phyloP scores from a whole-genome alignment of 2,888 invertebrate genomes.

The Parnassius glacialis region DNA sequence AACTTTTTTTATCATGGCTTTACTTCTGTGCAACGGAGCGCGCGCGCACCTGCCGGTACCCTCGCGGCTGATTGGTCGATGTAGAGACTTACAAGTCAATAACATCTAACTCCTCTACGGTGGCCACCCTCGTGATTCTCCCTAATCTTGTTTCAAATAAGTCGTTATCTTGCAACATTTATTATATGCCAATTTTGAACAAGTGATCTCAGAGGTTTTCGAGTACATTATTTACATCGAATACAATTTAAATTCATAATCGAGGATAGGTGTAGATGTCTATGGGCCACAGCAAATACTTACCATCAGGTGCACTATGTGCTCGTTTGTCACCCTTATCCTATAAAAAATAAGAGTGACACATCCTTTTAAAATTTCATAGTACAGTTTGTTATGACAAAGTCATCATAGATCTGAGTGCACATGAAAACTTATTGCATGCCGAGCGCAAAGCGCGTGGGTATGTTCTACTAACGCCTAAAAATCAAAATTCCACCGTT shows the following conservation, averaged over 20 bases:
- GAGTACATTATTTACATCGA: slow-evolving; percentile 16
- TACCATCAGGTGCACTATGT: too few species aligned
- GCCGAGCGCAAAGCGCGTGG: too few species aligned
- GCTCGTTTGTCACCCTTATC: too few species aligned
- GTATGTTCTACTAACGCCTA: too few species aligned
- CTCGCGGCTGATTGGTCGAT: slow-evolving; percentile 59
- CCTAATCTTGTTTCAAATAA: slow-evolving; percentile 49
- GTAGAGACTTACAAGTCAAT: slow-evolving; percentile 54
- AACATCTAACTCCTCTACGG: slow-evolving; percentile 53
- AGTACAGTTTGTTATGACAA: too few species aligned
- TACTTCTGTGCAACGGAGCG: slow-evolving; percentile 49
- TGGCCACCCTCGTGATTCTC: slow-evolving; percentile 62
- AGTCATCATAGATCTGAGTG: too few species aligned
- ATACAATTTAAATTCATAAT: slow-evolving; percentile 8
- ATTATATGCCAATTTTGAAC: slow-evolving; percentile 15
- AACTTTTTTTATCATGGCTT: slow-evolving; percentile 43
- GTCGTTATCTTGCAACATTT: slow-evolving; percentile 4
- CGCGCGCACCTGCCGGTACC: slow-evolving; percentile 57
- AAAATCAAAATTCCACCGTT: too few species aligned
- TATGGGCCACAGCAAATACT: too few species aligned
- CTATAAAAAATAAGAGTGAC: too few species aligned
- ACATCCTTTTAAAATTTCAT: too few species aligned
- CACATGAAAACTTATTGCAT: too few species aligned
- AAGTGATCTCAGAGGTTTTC: slow-evolving; percentile 5
- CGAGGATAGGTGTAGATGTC: too few species aligned